A percentile compares a stretch with the other conserved stretches of the same genome.
phyloP scores from a whole-genome alignment of 2,113 vertebrate species.

The Cichladusa arquata region DNA sequence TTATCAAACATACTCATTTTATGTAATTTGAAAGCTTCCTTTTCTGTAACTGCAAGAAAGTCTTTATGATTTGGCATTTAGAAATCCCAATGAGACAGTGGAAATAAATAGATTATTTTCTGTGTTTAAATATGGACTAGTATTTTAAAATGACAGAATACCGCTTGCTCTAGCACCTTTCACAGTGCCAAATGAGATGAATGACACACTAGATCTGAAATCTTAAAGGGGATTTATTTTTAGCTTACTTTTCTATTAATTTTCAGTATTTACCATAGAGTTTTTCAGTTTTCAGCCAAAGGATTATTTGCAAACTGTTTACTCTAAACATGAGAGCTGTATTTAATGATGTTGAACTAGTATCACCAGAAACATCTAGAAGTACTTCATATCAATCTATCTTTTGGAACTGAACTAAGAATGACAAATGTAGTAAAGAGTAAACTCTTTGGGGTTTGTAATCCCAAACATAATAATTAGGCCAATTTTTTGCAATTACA shows the following conservation, averaged over 20 bases:
- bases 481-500: background rate
- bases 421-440: background rate
- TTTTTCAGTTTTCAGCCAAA: background rate
- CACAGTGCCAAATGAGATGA: background rate
- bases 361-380: background rate
- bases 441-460: background rate
- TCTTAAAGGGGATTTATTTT: background rate
- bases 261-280: background rate
- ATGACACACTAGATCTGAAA: background rate
- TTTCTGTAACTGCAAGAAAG: slow-evolving; percentile 23
- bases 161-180: background rate
- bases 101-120: slow-evolving; percentile 44
- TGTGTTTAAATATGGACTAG: slow-evolving; percentile 3
- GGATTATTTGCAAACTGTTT: background rate
- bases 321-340: background rate
- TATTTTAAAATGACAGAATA: background rate
- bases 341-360: background rate
- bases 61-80: background rate
- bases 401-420: background rate
- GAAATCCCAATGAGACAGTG: background rate
- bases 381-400: background rate
- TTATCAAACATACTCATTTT: background rate
- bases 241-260: background rate
- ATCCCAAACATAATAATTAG: background rate
- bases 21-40: background rate